Evolutionary conservation across 2,888 invertebrate genomes (phyloP).

Genomic region (Pterostichus madidus): DNA sequence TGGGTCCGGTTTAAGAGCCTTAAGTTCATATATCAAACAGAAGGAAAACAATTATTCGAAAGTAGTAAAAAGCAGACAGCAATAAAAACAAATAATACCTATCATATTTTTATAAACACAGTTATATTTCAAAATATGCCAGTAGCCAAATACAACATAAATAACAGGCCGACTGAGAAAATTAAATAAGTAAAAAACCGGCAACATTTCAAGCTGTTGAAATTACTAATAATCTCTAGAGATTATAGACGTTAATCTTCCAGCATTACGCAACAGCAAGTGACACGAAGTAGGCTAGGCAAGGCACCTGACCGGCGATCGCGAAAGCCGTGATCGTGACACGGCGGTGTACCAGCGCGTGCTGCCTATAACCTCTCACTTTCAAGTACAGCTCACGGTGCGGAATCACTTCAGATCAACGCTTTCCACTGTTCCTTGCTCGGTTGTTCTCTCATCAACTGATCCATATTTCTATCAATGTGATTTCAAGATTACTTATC

Average conservation of each 20-base stretch:
- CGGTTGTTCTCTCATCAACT: no score
- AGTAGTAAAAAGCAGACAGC: slow-evolving; percentile 38
- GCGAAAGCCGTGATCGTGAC: slow-evolving; percentile 3
- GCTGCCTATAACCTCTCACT: slow-evolving; percentile 14
- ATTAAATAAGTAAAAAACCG: slow-evolving; percentile 56
- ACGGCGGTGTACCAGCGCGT: background rate
- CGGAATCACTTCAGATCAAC: slow-evolving; percentile 10
- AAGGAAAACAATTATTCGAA: slow-evolving; percentile 47
- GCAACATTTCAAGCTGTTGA: slow-evolving; percentile 58
- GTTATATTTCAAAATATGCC: slow-evolving; percentile 57
- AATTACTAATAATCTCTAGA: slow-evolving; percentile 54
- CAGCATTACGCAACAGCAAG: slow-evolving; percentile 25
- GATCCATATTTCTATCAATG: slow-evolving; percentile 34
- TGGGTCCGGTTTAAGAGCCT: slow-evolving; percentile 27
- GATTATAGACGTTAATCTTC: slow-evolving; percentile 56
- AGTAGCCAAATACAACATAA: slow-evolving; percentile 53
- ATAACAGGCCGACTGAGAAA: slow-evolving; percentile 48
- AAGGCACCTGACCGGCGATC: slow-evolving; percentile 24
- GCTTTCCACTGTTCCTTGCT: background rate
- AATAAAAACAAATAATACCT: slow-evolving; percentile 54
- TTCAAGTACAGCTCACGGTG: background rate
- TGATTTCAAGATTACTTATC: slow-evolving; percentile 39
- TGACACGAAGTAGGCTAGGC: slow-evolving; percentile 43
- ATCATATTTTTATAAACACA: slow-evolving; percentile 51
- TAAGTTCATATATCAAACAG: slow-evolving; percentile 43